Percentiles rank a stretch among this genome's conserved stretches.
phyloP scores from a whole-genome alignment of 2,113 vertebrate genomes.

The Trinectes maculatus region DNA sequence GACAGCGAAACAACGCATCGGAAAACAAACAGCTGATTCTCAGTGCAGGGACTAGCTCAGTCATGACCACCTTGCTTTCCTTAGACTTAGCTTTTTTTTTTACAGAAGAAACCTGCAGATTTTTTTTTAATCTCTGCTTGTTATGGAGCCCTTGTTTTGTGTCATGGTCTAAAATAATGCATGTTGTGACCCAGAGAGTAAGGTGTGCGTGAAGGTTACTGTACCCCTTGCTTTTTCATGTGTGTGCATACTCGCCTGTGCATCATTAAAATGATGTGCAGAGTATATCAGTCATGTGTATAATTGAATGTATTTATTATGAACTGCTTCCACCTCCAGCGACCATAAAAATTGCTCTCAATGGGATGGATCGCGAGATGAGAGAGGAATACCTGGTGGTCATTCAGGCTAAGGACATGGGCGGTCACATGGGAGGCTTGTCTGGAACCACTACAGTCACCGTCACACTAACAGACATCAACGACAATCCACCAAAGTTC shows the following conservation, averaged over 20 bases:
- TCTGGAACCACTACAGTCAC: constrained; percentile 97
- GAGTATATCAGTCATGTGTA: constrained; percentile 52
- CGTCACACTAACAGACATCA: constrained; percentile 93
- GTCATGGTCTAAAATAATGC: constrained; percentile 39
- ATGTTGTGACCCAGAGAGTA: constrained; percentile 10
- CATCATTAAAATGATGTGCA: constrained; percentile 42
- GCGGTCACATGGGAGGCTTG: constrained; percentile 96
- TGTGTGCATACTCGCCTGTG: constrained; percentile 9
- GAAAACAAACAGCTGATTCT: constrained; percentile 78
- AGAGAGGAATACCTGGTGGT: constrained; percentile 97
- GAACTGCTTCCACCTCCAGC: constrained; percentile 79
- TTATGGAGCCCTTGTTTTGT: constrained; percentile 35
- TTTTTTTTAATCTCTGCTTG: constrained; percentile 26
- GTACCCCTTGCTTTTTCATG: constrained; percentile 5
- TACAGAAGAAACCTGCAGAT: constrained; percentile 14
- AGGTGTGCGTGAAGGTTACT: constrained; percentile 50
- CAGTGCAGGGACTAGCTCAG: constrained; percentile 44
- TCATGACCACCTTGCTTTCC: constrained; percentile 29
- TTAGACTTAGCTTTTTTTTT: constrained; percentile 13
- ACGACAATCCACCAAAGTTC: constrained; percentile 98
- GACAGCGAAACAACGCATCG: constrained; percentile 60
- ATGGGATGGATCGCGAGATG: constrained; percentile 98
- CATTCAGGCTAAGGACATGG: constrained; percentile 99
- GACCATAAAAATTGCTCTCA: constrained; percentile 95
- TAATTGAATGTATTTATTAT: constrained; percentile 61